Base-by-base conservation (phyloP, 2,113 vertebrate species). In the Plecturocebus donacophilus region DNA sequence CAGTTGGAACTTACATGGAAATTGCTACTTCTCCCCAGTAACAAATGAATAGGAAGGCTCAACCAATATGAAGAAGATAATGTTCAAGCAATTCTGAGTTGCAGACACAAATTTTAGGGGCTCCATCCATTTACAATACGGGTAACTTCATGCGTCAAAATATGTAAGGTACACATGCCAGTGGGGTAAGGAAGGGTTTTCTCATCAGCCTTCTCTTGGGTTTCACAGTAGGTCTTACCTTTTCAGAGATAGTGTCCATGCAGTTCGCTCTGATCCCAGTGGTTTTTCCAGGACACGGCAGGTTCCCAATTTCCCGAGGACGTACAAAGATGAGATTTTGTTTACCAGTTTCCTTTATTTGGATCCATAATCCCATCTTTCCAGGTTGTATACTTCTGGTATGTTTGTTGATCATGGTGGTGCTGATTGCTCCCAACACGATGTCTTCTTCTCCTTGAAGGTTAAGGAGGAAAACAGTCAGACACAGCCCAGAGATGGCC, bases 181-280 rank as follows among this genome's bases (percentile, higher is more conserved):
- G 47, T 19, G 70, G 30, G 17, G 3, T 54, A 7, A 68, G 23
- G 45, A 68, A 76, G 47, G 56, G 30, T 27, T 35, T 85, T 7
- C 21, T 66, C 9, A 21, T 54, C 54, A 64, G 11, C 4, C 17
- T 76, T 5, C 35, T 11, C 58, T 66, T 12, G 35, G 68, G 68
- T 76, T 79, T 61, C 64, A 91, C 42, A 32, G 17, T 4, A 21
- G 13, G 56, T 61, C 23, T 27, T 70, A 3, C 35, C 70, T 84
- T 35, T 54, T 49, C 64, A 79, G 40, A 11, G 12, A n/a, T 19
- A 19, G 3, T 49, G 27, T 35, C 77, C 32, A 5, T 2, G 8
- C 0, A n/a, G 3, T 19, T n/a, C 10, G 38, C 40, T 23, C 5
- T 23, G 14, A 16, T 20, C 17, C 38, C n/a, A 42, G 30, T 17